Base-by-base conservation (phyloP, 2,888 invertebrate species). In the Ypsolopha scabrella region DNA sequence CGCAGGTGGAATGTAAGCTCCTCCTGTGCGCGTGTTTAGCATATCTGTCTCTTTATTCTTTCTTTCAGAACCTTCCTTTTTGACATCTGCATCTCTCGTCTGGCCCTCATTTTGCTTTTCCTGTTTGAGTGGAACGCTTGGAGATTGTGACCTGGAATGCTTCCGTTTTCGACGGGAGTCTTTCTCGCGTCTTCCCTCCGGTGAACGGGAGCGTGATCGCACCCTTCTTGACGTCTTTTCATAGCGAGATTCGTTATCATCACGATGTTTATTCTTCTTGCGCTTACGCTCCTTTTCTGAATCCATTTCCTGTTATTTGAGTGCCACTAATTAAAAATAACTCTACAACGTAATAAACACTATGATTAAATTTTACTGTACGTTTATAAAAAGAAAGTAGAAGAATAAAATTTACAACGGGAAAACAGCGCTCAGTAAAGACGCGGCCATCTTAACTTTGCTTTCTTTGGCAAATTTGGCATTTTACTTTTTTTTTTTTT, bases 1-100 rank as follows among this genome's bases (percentile, higher is more conserved):
- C 0, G 99, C 99, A 0, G 99, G 99, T 1, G 99, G 99, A 64
- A 99, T 99, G 66, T 99, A 99, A 4, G 99, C 99, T 52, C 96
- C 97, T 41, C 96, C 96, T 7, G 96, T 96, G 67, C 90, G 90
- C 0, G 95, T 94, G 49, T 94, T 94, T 3, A 96, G 70, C 64
- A 94, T 81, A 70, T 95, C 94, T 13, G 75, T 80, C 10, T 83
- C 83, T 57, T 80, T 85, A 0, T 69, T 61, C 57, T 78, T 80
- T 38, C 78, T 65, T 45, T 61, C 65, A n/a, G 77, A 74, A 24
- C 58, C 59, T 43, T 70, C 70, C 53, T 68, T 64, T 58, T 71
- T 74, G 0, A 58, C 55, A 52, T 67, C 67, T 7, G 53, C 10
- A 8, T 59, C 62, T 53, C 64, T 71, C 36, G 58, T 51, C 9